These are phyloP conservation scores for Penaeus vannamei DNA, from an alignment of 1,140 invertebrate species.

Conservation along the genomic window DNA sequence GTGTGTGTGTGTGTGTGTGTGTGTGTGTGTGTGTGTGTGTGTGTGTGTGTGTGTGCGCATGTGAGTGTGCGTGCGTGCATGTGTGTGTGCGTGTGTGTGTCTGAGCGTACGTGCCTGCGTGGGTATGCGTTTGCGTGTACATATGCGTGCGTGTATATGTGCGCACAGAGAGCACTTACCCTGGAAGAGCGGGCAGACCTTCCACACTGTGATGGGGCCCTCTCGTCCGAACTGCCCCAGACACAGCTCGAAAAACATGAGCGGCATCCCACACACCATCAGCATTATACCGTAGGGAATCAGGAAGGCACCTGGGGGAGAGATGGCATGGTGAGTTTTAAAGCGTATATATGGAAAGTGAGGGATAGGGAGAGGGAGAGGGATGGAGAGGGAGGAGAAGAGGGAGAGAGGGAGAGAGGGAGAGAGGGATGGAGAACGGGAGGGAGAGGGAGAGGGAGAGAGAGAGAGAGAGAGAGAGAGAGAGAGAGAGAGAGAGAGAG, in stretches of 20 bases:
- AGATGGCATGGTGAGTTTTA: no score
- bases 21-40: no score
- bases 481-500: background rate
- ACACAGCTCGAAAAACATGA: conserved; percentile 83
- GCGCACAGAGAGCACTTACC: conserved; percentile 73
- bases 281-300: conserved; percentile 79
- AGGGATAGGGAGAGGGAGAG: background rate
- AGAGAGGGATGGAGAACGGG: no score
- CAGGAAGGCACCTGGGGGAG: conserved; percentile 79
- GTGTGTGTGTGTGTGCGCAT: no score
- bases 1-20: background rate
- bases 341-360: conserved; percentile 47
- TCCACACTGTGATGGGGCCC: conserved; percentile 84
- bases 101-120: background rate
- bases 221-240: conserved; percentile 85
- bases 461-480: background rate
- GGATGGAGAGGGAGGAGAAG: background rate
- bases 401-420: background rate
- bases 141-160: no score
- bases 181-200: conserved; percentile 85
- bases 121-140: background rate
- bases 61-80: background rate
- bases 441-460: no score
- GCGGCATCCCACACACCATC: conserved; percentile 79
- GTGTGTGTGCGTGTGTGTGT: no score